Conservation (phyloP, 2,113 vertebrate species). For the Pampusana beccarii region DNA sequence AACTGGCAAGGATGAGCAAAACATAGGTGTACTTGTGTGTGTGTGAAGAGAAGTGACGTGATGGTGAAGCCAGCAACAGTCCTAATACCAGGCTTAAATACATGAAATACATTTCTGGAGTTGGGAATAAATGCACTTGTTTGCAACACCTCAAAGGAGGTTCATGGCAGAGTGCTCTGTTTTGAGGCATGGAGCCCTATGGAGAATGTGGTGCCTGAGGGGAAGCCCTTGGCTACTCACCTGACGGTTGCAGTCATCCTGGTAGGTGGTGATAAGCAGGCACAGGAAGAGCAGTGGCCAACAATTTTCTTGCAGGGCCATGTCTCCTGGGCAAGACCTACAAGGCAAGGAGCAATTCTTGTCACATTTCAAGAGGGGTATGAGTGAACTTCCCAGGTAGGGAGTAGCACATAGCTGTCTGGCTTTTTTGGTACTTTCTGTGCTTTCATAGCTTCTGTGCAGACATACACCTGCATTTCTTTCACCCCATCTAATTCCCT, state of each 20-base stretch:
- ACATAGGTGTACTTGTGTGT: neutral
- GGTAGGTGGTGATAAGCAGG: neutral
- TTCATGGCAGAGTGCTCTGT: neutral
- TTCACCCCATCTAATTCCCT: rapidly evolving
- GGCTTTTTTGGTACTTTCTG: neutral
- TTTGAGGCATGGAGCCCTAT: neutral
- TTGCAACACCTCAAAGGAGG: neutral
- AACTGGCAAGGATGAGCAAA: neutral
- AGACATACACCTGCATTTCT: neutral
- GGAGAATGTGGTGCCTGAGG: neutral
- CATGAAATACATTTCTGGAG: neutral
- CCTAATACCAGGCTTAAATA: neutral
- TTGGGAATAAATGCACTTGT: neutral
- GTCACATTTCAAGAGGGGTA: neutral
- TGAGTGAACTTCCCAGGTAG: neutral
- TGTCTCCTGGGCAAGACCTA: neutral
- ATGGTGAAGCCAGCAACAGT: neutral
- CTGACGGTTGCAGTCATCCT: neutral
- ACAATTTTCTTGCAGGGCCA: neutral
- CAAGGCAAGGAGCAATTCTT: neutral
- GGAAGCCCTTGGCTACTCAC: neutral
- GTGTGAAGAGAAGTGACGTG: neutral
- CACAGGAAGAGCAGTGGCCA: neutral
- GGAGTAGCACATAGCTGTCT: neutral
- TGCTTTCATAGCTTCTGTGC: neutral